phyloP scores from a whole-genome alignment of 2,888 invertebrate genomes.

The Sphaerophoria taeniata region DNA sequence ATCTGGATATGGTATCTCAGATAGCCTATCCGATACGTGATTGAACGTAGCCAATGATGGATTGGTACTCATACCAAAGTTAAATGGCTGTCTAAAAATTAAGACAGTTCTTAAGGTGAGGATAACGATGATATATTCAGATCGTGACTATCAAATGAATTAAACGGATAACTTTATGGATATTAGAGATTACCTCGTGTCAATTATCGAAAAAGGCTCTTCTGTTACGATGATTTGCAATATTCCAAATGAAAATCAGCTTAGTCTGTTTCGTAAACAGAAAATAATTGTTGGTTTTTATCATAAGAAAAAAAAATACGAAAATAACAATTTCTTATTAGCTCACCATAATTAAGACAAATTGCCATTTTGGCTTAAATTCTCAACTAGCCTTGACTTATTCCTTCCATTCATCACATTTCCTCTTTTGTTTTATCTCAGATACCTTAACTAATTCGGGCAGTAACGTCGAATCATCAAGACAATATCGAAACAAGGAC shows the following conservation, averaged over 20 bases:
- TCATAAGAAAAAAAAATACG: not conserved
- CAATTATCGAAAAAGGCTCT: too few species aligned
- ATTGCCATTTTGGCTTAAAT: constrained; percentile 18
- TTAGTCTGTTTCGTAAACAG: not conserved
- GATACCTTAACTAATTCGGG: constrained; percentile 36
- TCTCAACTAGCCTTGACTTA: constrained; percentile 16
- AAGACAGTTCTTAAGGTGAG: too few species aligned
- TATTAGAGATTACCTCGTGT: not conserved
- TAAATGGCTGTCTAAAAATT: too few species aligned
- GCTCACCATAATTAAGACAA: constrained; percentile 8
- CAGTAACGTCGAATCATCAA: constrained; percentile 41
- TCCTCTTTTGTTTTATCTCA: constrained; percentile 13
- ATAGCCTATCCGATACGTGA: too few species aligned
- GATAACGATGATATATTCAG: too few species aligned
- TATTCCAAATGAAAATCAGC: not conserved
- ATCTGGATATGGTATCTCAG: too few species aligned
- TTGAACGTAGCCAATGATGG: too few species aligned
- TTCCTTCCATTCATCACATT: constrained; percentile 24
- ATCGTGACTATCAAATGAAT: not conserved
- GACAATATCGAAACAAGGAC: constrained; percentile 28
- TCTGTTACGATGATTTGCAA: too few species aligned
- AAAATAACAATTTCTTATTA: constrained; percentile 9
- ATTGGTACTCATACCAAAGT: too few species aligned
- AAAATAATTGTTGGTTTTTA: constrained; percentile 4
- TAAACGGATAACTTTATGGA: not conserved